Percentiles rank a stretch among this genome's conserved stretches.
phyloP scores from a whole-genome alignment of 2,888 invertebrate species.

The Neoaliturus tenellus region DNA sequence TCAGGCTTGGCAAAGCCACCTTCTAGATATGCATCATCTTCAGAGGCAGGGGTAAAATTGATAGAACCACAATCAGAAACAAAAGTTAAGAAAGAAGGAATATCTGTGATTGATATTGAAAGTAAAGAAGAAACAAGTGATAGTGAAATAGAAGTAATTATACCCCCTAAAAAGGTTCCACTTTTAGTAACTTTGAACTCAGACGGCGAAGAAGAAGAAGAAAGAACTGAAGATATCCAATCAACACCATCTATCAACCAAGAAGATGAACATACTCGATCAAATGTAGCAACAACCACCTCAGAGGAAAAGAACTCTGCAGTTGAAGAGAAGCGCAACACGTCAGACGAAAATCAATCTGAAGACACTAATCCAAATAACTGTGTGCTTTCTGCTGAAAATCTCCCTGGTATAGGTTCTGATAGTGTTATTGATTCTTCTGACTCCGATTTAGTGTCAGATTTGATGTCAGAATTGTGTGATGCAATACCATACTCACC shows the following conservation, averaged over 20 bases:
- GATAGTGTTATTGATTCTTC: not conserved
- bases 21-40: not conserved
- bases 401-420: not conserved
- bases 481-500: not conserved
- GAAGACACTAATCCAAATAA: not conserved
- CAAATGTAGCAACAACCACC: not conserved
- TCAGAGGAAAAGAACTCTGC: not conserved
- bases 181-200: constrained; percentile 38
- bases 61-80: not conserved
- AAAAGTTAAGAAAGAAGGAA: not conserved
- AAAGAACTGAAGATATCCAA: too few species aligned
- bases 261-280: not conserved
- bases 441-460: too few species aligned
- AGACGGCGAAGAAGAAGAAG: constrained; percentile 53
- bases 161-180: constrained; percentile 52
- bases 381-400: not conserved
- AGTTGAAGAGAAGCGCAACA: not conserved
- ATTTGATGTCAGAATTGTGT: not conserved
- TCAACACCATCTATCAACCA: not conserved
- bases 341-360: not conserved
- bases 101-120: not conserved
- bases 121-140: constrained; percentile 7
- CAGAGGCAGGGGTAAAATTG: not conserved
- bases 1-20: constrained; percentile 11
- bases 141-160: constrained; percentile 55